Conservation (phyloP, 2,888 invertebrate species). For the Theretra japonica region DNA sequence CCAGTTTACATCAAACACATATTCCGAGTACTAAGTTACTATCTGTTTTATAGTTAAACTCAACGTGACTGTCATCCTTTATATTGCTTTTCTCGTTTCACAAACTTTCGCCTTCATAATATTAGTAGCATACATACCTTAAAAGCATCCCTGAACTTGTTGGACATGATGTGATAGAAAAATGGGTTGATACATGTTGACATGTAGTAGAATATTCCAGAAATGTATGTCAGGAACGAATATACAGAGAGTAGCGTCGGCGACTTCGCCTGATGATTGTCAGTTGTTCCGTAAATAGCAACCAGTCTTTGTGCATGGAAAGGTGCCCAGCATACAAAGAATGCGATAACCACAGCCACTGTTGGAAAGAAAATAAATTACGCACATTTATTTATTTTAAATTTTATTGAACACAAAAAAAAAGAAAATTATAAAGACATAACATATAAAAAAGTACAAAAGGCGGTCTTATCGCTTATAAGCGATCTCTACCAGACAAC, state of each 20-base stretch:
- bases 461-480: too few species aligned
- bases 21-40: too few species aligned
- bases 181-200: slow-evolving; percentile 97
- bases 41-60: too few species aligned
- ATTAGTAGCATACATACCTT: slow-evolving; percentile 91
- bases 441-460: too few species aligned
- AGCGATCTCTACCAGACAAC: too few species aligned
- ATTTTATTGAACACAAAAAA: too few species aligned
- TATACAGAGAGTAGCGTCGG: slow-evolving; percentile 85
- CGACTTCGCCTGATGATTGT: slow-evolving; percentile 68
- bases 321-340: slow-evolving; percentile 96
- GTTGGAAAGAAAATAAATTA: slow-evolving; percentile 45
- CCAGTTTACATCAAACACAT: too few species aligned
- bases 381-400: too few species aligned
- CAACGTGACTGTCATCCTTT: too few species aligned
- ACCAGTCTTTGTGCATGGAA: slow-evolving; percentile 96
- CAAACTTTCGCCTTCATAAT: too few species aligned
- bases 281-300: slow-evolving; percentile 88
- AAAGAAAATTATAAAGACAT: too few species aligned
- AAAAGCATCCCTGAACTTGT: slow-evolving; percentile 96
- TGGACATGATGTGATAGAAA: slow-evolving; percentile 97
- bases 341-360: slow-evolving; percentile 96
- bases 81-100: too few species aligned
- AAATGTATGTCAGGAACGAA: slow-evolving; percentile 90
- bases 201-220: slow-evolving; percentile 95